Base-by-base conservation (phyloP, 2,888 invertebrate species). In the Euphydryas editha region DNA sequence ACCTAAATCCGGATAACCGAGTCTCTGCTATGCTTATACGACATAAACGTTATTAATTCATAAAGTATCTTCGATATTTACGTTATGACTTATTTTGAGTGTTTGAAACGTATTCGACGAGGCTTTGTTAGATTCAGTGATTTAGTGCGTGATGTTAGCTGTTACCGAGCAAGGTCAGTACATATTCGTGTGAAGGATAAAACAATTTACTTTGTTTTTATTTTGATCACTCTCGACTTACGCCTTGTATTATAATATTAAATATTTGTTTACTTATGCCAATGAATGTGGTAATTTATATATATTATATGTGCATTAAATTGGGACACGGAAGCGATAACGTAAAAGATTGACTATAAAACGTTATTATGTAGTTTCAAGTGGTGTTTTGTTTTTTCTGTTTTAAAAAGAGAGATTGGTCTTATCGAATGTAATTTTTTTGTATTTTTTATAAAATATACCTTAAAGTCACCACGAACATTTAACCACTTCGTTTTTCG, bases 171-270 rank as follows among this genome's bases (percentile, higher is more conserved):
- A 62, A 73, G 74, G 74, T 63, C 72, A 59, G 60, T 39, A 44
- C 66, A 65, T 58, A 62, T 73, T 71, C 61, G 73, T 73, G 74
- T 72, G 70, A 74, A 74, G 74, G 74, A 68, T 71, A 56, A 59
- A 64, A 18, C 61, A 62, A 39, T 68, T 68, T 60, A 54, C 47
- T 57, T 59, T 64, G 63, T 54, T 59, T 51, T 44, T 59, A 59
- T 54, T 51, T 15, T 36, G 30, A 54, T 54, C 17, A 54, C 10
- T 30, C 8, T 36, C 30, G 17, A 54, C 0, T 54, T 54, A 54
- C 17, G 36, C 24, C 24, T n/a, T 30, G 54, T 3, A 17, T 54
- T 54, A 54, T 54, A 36, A 54, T 30, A 30, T 36, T 10, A 54
- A 36, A 36, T 36, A 36, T 36, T 36, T 54, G 36, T 21, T 15